Base-by-base conservation (phyloP, 2,888 invertebrate species). In the Habrosyne pyritoides region DNA sequence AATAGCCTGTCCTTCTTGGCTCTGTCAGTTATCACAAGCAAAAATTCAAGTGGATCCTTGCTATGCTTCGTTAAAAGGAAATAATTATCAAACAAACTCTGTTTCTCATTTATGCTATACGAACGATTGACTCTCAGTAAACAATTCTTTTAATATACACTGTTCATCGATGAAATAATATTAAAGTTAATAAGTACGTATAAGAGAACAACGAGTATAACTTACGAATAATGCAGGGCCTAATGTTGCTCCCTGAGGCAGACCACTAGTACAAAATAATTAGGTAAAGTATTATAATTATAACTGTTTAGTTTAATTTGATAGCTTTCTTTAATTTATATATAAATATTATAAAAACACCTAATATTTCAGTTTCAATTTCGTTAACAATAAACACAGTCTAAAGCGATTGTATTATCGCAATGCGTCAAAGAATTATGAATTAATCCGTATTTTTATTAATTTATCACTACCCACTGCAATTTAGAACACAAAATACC, bases 401-500 rank as follows among this genome's bases (percentile, higher is more conserved):
- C 22, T 5, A 47, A 47, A 4, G 47, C 47, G 22, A 8, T 42
- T 18, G 42, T 8, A 42, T 18, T 7, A 42, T 42, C 42, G 42
- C 14, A 42, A 18, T 2, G 18, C 42, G 14, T 42, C 36, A 14
- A 14, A 7, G 18, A 18, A 42, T 42, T 42, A 18, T 14, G 14
- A 42, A 14, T 4, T 36, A 36, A 36, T 36, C 36, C 36, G 14
- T 36, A 36, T 36, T 36, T 42, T 50, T 50, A 50, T 50, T 50
- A 50, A 28, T 28, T 42, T 47, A 47, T 47, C 47, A 21, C 12
- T 24, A 22, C 10, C 10, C 28, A 28, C 3, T 50, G 10, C 28
- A 50, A 30, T 50, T 50, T 28, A 3, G 30, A 50, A 50, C 48
- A 50, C 30, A 30, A 50, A 50, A 50, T 30, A 50, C 10, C 50